These are phyloP conservation scores for Agrilus cyanescens DNA, from an alignment of 2,888 invertebrate species.

Conservation along the genomic window DNA sequence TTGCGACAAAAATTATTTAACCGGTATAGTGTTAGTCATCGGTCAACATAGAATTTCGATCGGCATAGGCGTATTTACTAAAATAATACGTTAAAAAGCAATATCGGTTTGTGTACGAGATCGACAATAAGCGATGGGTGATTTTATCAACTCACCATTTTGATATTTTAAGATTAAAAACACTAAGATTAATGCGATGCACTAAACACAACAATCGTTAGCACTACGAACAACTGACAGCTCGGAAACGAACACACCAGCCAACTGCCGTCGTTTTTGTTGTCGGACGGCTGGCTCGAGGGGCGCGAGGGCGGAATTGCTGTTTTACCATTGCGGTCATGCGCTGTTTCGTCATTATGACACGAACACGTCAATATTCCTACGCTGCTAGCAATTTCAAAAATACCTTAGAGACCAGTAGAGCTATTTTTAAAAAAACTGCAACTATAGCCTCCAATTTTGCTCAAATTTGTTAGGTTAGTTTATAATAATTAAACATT, in stretches of 20 bases:
- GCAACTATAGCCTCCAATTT: not conserved
- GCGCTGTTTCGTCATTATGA: conserved; percentile 37
- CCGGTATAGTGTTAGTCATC: conserved; percentile 26
- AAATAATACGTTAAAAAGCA: conserved; percentile 12
- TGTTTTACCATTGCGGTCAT: conserved; percentile 32
- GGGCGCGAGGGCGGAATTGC: conserved; percentile 22
- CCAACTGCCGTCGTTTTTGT: conserved; percentile 36
- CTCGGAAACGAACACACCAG: conserved; percentile 30
- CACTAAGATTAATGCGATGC: conserved; percentile 25
- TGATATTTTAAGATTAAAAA: conserved; percentile 32
- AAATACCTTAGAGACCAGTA: not conserved
- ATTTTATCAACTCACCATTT: conserved; percentile 31
- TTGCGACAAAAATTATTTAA: conserved; percentile 31
- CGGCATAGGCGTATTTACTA: conserved; percentile 11
- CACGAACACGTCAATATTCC: conserved; percentile 37
- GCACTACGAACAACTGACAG: conserved; percentile 21
- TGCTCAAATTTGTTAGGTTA: not conserved
- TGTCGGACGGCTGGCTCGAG: conserved; percentile 24
- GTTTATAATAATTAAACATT: not conserved
- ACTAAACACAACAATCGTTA: conserved; percentile 10
- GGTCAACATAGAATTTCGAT: conserved; percentile 28
- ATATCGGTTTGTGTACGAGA: conserved; percentile 3
- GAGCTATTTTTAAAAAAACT: not conserved
- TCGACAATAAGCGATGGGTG: conserved; percentile 18
- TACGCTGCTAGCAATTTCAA: conserved; percentile 25